A percentile compares a stretch with the other conserved stretches of the same genome.
Evolutionary conservation across 2,113 vertebrate species (phyloP).

Genomic region (Tragelaphus buxtoni): DNA sequence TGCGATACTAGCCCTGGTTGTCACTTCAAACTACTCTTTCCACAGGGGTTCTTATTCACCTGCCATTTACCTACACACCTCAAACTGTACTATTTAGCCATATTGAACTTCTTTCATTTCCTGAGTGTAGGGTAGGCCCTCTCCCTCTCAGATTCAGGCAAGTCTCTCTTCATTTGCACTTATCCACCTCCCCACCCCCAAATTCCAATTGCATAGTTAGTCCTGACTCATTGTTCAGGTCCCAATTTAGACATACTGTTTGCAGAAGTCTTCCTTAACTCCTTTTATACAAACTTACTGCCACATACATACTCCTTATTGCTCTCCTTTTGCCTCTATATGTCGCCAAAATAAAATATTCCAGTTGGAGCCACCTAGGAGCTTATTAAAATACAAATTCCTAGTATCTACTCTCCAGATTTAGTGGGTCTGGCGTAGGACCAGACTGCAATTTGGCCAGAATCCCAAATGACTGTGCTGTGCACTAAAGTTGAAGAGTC

Average conservation of each 20-base stretch:
- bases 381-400: background rate
- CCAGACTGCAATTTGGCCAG: background rate
- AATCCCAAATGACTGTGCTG: background rate
- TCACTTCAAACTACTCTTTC: background rate
- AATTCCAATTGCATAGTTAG: background rate
- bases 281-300: background rate
- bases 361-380: background rate
- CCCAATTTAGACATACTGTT: background rate
- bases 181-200: background rate
- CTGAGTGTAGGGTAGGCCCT: background rate
- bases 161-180: background rate
- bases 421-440: background rate
- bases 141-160: background rate
- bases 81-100: background rate
- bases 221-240: background rate
- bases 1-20: background rate
- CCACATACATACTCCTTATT: background rate
- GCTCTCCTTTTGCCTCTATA: background rate
- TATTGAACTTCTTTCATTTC: background rate
- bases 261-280: background rate
- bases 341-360: background rate
- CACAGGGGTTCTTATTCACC: background rate
- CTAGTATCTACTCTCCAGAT: background rate
- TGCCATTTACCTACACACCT: background rate
- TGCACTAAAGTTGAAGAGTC: background rate